Evolutionary conservation across 2,113 vertebrate species (phyloP).

Genomic region (Pelodiscus sinensis): DNA sequence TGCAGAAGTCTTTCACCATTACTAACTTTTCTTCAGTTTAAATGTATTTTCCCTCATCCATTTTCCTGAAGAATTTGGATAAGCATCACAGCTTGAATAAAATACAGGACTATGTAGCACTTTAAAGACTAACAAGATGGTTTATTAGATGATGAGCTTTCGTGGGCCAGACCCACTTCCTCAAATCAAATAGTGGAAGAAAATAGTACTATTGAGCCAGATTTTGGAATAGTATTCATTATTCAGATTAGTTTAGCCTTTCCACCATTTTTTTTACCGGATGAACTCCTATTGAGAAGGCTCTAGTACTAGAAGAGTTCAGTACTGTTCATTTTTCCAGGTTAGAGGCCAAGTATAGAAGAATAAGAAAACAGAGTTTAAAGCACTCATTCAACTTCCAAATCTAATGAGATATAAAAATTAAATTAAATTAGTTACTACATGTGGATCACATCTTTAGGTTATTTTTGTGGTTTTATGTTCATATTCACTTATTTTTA

Average conservation of each 20-base stretch:
- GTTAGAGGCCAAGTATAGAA: background rate
- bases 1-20: background rate
- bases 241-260: slow-evolving; percentile 20
- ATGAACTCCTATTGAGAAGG: slow-evolving; percentile 14
- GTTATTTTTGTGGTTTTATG: background rate
- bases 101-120: too few species aligned
- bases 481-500: background rate
- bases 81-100: background rate
- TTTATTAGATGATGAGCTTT: too few species aligned
- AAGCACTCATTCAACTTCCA: background rate
- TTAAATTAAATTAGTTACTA: background rate
- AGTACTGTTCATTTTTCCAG: too few species aligned
- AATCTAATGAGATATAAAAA: background rate
- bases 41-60: background rate
- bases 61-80: background rate
- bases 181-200: too few species aligned
- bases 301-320: background rate
- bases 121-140: too few species aligned
- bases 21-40: background rate
- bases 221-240: background rate
- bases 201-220: too few species aligned
- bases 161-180: too few species aligned
- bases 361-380: background rate
- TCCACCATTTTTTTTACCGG: slow-evolving; percentile 25
- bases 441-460: background rate